Conservation (phyloP, 2,797 vertebrate genomes). For the Neostethus bicornis region DNA sequence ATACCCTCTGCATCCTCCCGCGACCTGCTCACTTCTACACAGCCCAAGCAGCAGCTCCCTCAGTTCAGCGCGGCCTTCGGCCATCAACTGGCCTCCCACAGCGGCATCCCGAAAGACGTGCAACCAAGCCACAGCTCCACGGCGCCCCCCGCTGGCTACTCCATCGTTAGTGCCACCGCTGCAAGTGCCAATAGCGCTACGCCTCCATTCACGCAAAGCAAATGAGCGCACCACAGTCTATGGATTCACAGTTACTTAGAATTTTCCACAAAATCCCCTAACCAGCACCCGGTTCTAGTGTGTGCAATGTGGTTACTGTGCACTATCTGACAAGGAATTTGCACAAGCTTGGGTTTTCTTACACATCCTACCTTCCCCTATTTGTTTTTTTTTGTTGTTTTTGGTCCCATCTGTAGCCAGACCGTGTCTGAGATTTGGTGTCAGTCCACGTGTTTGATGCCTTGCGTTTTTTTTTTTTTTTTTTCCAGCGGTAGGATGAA, state of each 20-base stretch:
- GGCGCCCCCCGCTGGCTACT: slow-evolving; percentile 94
- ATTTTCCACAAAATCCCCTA: too few relatives aligned
- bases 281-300: slow-evolving; percentile 43
- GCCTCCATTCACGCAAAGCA: slow-evolving; percentile 88
- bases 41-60: slow-evolving; percentile 96
- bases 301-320: slow-evolving; percentile 73
- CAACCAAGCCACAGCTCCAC: slow-evolving; percentile 99
- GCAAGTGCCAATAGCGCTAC: slow-evolving; percentile 91
- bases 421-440: slow-evolving; percentile 40
- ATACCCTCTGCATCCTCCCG: slow-evolving; percentile 84
- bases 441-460: slow-evolving; percentile 61
- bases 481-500: slow-evolving; percentile 41
- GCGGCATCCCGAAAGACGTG: slow-evolving; percentile 98
- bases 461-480: slow-evolving; percentile 55
- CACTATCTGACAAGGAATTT: slow-evolving; percentile 74
- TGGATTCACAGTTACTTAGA: slow-evolving; percentile 55
- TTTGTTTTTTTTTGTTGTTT: too few relatives aligned
- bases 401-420: slow-evolving; percentile 39
- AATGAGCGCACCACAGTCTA: slow-evolving; percentile 74
- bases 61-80: slow-evolving; percentile 99
- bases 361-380: slow-evolving; percentile 20
- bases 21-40: slow-evolving; percentile 88
- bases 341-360: slow-evolving; percentile 68
- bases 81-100: slow-evolving; percentile 97
- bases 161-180: slow-evolving; percentile 92